These are phyloP conservation scores for Cinara cedri DNA, from an alignment of 2,888 invertebrate species.

Conservation along the genomic window DNA sequence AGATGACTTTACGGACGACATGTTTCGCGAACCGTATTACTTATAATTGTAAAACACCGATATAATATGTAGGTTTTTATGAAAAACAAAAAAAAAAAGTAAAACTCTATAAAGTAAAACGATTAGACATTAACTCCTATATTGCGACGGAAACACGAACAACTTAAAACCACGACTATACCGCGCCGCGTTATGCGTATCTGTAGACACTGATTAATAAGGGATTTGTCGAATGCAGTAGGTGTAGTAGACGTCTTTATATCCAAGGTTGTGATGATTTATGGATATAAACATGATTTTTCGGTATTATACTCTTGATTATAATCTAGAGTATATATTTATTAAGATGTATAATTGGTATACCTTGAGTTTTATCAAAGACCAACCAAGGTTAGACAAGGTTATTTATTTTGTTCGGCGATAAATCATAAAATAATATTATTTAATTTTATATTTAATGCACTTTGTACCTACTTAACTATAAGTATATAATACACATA, in stretches of 20 bases:
- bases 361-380: neutral
- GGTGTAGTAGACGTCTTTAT: too few relatives aligned
- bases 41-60: neutral
- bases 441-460: conserved; percentile 1
- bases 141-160: neutral
- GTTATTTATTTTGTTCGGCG: conserved; percentile 14
- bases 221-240: too few relatives aligned
- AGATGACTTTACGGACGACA: conserved; percentile 18
- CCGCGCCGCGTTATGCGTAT: too few relatives aligned
- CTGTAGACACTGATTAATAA: too few relatives aligned
- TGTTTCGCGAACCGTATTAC: neutral
- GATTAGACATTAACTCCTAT: neutral
- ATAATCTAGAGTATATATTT: neutral
- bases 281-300: neutral
- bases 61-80: neutral
- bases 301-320: neutral
- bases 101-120: neutral
- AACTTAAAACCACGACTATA: neutral
- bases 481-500: too few relatives aligned
- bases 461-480: conserved; percentile 33
- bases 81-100: neutral
- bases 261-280: neutral
- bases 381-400: conserved; percentile 27
- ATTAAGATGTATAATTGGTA: neutral
- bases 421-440: neutral